Evolutionary conservation across 1,140 invertebrate species (phyloP), one percentile per base, ranked within the genome.

Genomic region (Planococcus citri): DNA sequence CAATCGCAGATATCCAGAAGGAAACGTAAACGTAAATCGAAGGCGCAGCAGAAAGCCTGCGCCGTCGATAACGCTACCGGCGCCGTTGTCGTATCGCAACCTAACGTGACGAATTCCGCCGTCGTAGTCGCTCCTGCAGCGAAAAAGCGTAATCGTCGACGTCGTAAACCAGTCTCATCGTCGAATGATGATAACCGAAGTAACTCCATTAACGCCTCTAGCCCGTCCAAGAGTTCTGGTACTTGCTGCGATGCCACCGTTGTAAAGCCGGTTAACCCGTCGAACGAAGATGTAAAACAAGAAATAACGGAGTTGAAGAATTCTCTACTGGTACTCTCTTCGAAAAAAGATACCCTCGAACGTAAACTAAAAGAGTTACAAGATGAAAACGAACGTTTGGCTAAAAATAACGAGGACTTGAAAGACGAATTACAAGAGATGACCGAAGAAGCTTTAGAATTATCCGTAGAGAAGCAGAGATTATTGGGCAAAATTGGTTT

Each of bases 401-500:
- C 25, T 3, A 24, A 27, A 25, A 64, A 25, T 20, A 64, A 64
- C 60, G 60, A 64, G 17, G 60, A 64, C 10, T 17, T 64, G 10
- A 22, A 25, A 64, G 60, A 64, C 25, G 60, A 64, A 25, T 20
- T 64, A 24, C 21, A 64, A 27, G 60, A 64, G 22, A 64, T 64
- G 60, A 64, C 60, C 60, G 60, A 64, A 24, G 60, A 64, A 64
- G 60, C 60, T 17, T 20, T 64, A 10, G 60, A 64, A 17, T 64
- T 64, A 64, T 25, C 60, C 60, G 60, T 64, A 27, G 60, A 64
- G 60, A 64, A 64, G 22, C 60, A 64, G 60, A 64, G 60, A 64
- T 64, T 64, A 17, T 64, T 64, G 22, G 25, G 60, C 24, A 64
- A 64, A 64, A 64, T 64, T 64, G 60, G 60, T 25, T 24, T 25